Conservation (phyloP, 2,797 vertebrate genomes). For the Muraenolepis orangiensis region DNA sequence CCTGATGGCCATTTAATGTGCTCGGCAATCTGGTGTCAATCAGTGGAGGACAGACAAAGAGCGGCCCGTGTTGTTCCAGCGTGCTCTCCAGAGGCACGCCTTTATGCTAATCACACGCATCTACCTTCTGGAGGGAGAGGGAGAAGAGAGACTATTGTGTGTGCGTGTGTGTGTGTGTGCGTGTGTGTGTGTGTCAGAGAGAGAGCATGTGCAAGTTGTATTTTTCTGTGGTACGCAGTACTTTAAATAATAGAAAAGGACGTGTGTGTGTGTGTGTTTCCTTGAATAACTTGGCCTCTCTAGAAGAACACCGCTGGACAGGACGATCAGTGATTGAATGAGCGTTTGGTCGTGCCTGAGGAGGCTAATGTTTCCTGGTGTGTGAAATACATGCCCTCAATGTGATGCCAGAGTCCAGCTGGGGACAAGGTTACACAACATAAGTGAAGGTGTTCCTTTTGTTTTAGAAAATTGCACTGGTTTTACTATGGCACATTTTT, state of each 20-base stretch:
- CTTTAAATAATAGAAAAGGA: background rate
- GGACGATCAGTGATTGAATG: slow-evolving; percentile 50
- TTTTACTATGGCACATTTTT: too few species aligned
- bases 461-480: background rate
- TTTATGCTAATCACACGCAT: slow-evolving; percentile 69
- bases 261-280: background rate
- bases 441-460: background rate
- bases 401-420: too few species aligned
- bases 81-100: slow-evolving; percentile 58
- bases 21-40: slow-evolving; percentile 71
- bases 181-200: too few species aligned
- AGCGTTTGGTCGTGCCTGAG: slow-evolving; percentile 42
- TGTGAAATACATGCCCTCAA: slow-evolving; percentile 20
- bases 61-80: slow-evolving; percentile 63
- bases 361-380: slow-evolving; percentile 19
- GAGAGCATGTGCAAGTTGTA: too few species aligned
- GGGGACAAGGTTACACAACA: slow-evolving; percentile 41
- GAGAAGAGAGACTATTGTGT: slow-evolving; percentile 11
- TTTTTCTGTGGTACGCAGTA: too few species aligned
- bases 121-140: slow-evolving; percentile 38
- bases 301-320: slow-evolving; percentile 29
- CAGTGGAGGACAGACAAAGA: slow-evolving; percentile 69
- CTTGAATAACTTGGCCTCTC: slow-evolving; percentile 35
- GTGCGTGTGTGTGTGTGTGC: too few species aligned
- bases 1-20: slow-evolving; percentile 76